Conservation (phyloP, 2,888 invertebrate genomes). For the Epsilonema sp. region DNA sequence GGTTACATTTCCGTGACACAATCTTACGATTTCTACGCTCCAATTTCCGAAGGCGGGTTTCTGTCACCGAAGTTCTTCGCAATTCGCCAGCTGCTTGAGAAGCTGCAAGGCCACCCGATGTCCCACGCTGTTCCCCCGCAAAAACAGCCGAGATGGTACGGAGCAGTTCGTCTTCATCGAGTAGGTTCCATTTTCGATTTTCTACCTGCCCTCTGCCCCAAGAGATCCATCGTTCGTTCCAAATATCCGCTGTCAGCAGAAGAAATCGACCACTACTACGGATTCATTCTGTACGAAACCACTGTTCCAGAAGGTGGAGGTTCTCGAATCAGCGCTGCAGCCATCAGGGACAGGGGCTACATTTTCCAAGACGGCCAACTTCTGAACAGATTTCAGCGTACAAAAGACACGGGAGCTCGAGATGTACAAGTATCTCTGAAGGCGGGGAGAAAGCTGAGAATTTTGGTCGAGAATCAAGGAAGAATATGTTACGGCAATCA, state of each 20-base stretch:
- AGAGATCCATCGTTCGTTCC: background rate
- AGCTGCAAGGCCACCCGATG: background rate
- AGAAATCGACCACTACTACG: background rate
- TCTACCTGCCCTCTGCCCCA: background rate
- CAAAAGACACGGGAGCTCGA: background rate
- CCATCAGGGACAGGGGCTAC: background rate
- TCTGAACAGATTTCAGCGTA: background rate
- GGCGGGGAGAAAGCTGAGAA: constrained; percentile 7
- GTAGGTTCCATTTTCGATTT: background rate
- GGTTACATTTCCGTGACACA: constrained; percentile 14
- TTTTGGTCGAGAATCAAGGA: constrained; percentile 53
- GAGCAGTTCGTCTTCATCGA: background rate
- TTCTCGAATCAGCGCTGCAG: background rate
- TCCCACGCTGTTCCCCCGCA: background rate
- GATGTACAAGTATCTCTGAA: no score
- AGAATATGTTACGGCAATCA: constrained; percentile 44
- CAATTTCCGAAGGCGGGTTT: constrained; percentile 23
- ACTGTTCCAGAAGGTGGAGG: background rate
- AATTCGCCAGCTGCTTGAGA: background rate
- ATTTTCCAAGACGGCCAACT: background rate
- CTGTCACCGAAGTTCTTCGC: background rate
- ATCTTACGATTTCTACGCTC: constrained; percentile 24
- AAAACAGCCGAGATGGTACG: background rate
- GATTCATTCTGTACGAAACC: background rate
- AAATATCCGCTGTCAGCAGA: background rate